Percentiles rank a stretch among this genome's conserved stretches.
Evolutionary conservation across 2,888 invertebrate genomes (phyloP).

Genomic region (Hypselothyrea guttata): DNA sequence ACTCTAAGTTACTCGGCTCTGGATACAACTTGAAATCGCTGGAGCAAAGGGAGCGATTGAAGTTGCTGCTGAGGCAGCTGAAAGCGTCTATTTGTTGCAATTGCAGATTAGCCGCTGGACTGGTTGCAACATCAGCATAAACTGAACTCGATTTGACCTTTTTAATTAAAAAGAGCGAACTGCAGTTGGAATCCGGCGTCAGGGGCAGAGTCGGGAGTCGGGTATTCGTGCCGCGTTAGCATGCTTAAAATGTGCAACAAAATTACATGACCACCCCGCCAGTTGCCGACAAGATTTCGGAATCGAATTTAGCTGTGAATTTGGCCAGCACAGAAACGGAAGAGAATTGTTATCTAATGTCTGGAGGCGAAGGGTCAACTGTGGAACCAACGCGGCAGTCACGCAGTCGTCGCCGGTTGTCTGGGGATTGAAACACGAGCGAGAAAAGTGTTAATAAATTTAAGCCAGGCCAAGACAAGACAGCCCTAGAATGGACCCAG

Average conservation of each 20-base stretch:
- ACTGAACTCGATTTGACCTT: constrained; percentile 66
- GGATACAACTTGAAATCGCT: constrained; percentile 5
- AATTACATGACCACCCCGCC: constrained; percentile 47
- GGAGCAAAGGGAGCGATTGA: background rate
- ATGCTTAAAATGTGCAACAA: constrained; percentile 69
- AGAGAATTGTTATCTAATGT: constrained; percentile 73
- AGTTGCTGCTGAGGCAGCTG: constrained; percentile 26
- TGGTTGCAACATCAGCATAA: constrained; percentile 62
- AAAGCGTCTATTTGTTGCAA: constrained; percentile 34
- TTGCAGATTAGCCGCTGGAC: constrained; percentile 26
- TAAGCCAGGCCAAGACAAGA: constrained; percentile 34
- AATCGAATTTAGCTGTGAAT: background rate
- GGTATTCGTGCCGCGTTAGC: constrained; percentile 69
- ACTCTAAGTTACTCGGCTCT: background rate
- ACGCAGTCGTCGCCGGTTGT: constrained; percentile 55
- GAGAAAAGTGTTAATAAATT: constrained; percentile 75
- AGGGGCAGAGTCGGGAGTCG: constrained; percentile 1
- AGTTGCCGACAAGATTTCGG: constrained; percentile 41
- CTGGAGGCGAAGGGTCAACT: constrained; percentile 72
- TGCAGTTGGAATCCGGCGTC: constrained; percentile 22
- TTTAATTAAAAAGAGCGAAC: constrained; percentile 64
- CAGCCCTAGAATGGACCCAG: constrained; percentile 9
- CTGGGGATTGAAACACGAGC: constrained; percentile 49
- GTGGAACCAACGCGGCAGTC: constrained; percentile 47
- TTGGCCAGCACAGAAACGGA: constrained; percentile 36